These are phyloP conservation scores for Caenorhabditis sp. DNA, from an alignment of 2,888 invertebrate genomes.

Conservation along the genomic window DNA sequence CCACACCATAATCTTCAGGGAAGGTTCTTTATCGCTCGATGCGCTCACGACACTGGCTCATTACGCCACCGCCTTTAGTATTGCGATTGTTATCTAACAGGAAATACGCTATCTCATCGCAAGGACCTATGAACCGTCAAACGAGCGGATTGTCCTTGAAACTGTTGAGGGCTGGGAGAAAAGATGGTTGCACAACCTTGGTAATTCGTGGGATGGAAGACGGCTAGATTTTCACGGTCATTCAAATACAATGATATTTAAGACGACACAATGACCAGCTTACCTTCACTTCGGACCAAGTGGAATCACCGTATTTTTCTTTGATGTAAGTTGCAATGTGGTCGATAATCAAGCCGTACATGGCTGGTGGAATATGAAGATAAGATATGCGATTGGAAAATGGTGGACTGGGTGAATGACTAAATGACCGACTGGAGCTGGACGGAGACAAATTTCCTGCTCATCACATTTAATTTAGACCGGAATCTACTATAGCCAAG, in stretches of 20 bases:
- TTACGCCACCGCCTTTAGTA: conserved; percentile 47
- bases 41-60: conserved; percentile 19
- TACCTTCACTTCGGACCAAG: conserved; percentile 87
- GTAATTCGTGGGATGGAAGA: conserved; percentile 7
- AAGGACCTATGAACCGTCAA: conserved; percentile 46
- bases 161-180: no score
- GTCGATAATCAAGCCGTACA: conserved; percentile 97
- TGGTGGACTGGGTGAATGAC: not conserved
- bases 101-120: conserved; percentile 40
- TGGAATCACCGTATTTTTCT: conserved; percentile 94
- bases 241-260: not conserved
- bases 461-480: conserved; percentile 39
- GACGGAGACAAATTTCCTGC: conserved; percentile 36
- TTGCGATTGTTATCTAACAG: conserved; percentile 55
- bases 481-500: conserved; percentile 55
- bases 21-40: not conserved
- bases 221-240: conserved; percentile 37
- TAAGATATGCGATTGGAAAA: not conserved
- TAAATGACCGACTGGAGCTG: not conserved
- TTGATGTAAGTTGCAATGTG: conserved; percentile 95
- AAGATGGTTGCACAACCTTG: conserved; percentile 55
- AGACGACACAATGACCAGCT: conserved; percentile 3
- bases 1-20: conserved; percentile 10
- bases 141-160: conserved; percentile 57
- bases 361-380: conserved; percentile 84